Percentiles rank a stretch among this genome's conserved stretches.
These are phyloP conservation scores for Rhaphigaster nebulosa DNA, from an alignment of 2,888 invertebrate species.

Conservation along the genomic window DNA sequence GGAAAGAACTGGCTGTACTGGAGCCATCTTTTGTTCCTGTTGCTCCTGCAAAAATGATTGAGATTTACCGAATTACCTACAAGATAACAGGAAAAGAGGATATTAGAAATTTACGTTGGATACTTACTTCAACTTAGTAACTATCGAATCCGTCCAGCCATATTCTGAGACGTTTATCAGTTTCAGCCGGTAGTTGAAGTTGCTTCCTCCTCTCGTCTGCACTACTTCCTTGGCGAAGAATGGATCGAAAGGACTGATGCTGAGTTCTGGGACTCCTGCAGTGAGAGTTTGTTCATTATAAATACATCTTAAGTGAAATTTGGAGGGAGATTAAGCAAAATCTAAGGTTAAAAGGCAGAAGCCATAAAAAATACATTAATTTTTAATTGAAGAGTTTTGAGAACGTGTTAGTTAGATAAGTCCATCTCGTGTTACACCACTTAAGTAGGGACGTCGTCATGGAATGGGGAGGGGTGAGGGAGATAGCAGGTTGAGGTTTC, in stretches of 20 bases:
- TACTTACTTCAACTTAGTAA: constrained; percentile 67
- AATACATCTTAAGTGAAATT: background rate
- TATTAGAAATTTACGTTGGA: background rate
- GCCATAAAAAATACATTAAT: too few relatives aligned
- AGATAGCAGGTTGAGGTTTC: too few relatives aligned
- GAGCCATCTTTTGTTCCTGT: constrained; percentile 76
- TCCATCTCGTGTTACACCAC: too few relatives aligned
- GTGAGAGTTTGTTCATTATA: background rate
- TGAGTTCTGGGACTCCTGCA: constrained; percentile 67
- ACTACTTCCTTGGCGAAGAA: constrained; percentile 67
- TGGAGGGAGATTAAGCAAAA: too few relatives aligned
- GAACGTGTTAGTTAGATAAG: too few relatives aligned
- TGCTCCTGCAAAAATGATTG: constrained; percentile 72
- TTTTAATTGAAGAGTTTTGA: too few relatives aligned
- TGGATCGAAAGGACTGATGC: constrained; percentile 67
- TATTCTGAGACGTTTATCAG: constrained; percentile 67
- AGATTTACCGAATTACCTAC: background rate
- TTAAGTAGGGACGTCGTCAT: too few relatives aligned
- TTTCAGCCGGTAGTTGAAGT: constrained; percentile 66
- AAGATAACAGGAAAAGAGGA: background rate
- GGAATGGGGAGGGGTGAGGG: too few relatives aligned
- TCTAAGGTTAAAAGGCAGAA: too few relatives aligned
- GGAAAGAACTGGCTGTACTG: constrained; percentile 87
- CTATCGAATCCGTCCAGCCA: constrained; percentile 67
- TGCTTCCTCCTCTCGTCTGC: constrained; percentile 66